These are phyloP conservation scores for Physeter macrocephalus DNA, from an alignment of 2,113 vertebrate genomes.

Conservation along the genomic window DNA sequence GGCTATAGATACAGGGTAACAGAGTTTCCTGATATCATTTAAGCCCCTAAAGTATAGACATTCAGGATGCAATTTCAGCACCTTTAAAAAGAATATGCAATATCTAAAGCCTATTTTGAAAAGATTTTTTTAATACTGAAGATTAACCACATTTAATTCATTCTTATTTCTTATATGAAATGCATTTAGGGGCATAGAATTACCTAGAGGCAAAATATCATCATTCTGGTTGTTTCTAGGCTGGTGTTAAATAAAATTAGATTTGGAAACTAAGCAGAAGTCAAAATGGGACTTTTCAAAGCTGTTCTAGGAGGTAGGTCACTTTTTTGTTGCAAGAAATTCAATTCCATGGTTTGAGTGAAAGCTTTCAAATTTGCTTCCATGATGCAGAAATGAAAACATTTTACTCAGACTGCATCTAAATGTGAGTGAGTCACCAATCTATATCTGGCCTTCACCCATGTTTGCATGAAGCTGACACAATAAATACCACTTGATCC, in stretches of 20 bases:
- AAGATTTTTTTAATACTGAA: slow-evolving; percentile 27
- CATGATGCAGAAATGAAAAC: slow-evolving; percentile 70
- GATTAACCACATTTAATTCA: slow-evolving; percentile 53
- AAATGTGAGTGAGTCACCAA: slow-evolving; percentile 69
- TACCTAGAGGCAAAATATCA: slow-evolving; percentile 17
- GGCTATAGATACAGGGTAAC: not conserved
- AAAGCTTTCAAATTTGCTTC: slow-evolving; percentile 71
- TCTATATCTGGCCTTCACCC: slow-evolving; percentile 72
- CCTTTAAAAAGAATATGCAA: not conserved
- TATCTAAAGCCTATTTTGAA: slow-evolving; percentile 46
- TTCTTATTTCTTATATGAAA: slow-evolving; percentile 39
- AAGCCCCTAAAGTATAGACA: not conserved
- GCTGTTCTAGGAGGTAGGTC: slow-evolving; percentile 32
- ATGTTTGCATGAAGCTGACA: slow-evolving; percentile 65
- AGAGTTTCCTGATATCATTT: not conserved
- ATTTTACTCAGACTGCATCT: slow-evolving; percentile 67
- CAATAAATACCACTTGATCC: slow-evolving; percentile 57
- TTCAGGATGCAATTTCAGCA: not conserved
- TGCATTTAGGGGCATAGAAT: slow-evolving; percentile 11
- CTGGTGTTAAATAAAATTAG: slow-evolving; percentile 24
- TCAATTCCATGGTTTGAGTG: slow-evolving; percentile 58
- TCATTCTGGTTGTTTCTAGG: slow-evolving; percentile 1
- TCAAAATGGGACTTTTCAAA: slow-evolving; percentile 35
- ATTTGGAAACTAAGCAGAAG: slow-evolving; percentile 22
- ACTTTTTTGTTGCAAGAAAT: slow-evolving; percentile 55